Evolutionary conservation across 2,888 invertebrate species (phyloP).

Genomic region (Gortyna flavago): DNA sequence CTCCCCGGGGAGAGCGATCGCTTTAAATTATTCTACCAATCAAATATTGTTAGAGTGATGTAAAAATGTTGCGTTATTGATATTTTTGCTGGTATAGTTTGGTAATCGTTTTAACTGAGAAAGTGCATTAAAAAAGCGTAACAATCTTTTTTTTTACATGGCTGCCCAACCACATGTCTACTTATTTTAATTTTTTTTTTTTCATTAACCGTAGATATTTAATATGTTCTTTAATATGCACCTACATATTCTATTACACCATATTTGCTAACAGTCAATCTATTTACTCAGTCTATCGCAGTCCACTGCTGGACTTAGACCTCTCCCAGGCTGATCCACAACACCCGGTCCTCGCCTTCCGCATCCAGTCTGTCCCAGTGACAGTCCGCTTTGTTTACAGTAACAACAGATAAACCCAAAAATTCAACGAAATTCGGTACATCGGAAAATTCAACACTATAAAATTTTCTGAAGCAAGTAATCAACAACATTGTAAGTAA

Average conservation of each 20-base stretch:
- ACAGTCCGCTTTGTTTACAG: not conserved
- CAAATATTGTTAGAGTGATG: constrained; percentile 78
- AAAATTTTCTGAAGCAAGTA: not conserved
- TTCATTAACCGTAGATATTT: too few species aligned
- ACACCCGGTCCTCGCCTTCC: not conserved
- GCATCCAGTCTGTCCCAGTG: not conserved
- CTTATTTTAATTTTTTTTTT: not conserved
- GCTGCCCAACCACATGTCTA: too few species aligned
- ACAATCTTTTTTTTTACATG: not conserved
- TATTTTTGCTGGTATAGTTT: not conserved
- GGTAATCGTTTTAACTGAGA: not conserved
- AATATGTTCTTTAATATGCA: not conserved
- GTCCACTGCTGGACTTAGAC: not conserved
- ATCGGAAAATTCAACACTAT: not conserved
- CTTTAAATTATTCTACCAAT: constrained; percentile 85
- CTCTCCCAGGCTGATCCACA: not conserved
- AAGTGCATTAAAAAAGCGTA: not conserved
- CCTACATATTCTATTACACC: not conserved
- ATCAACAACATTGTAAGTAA: constrained; percentile 28
- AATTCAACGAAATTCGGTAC: not conserved
- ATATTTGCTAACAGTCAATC: not conserved
- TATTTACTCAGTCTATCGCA: too few species aligned
- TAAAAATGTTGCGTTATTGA: constrained; percentile 34
- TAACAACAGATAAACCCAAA: not conserved
- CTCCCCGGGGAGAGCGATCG: constrained; percentile 76